phyloP scores from a whole-genome alignment of 2,113 vertebrate genomes.

The Scalopus aquaticus region DNA sequence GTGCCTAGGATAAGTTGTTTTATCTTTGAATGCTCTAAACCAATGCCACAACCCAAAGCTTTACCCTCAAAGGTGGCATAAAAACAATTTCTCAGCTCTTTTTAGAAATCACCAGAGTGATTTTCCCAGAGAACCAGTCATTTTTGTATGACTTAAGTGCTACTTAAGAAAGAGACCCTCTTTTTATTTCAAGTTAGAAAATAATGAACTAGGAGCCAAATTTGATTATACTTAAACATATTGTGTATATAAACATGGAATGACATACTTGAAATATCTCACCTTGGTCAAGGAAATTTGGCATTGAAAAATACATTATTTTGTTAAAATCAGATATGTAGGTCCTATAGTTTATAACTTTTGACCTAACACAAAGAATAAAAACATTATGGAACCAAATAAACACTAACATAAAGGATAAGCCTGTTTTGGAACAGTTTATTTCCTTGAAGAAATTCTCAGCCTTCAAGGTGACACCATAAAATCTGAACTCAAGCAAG shows the following conservation, averaged over 20 bases:
- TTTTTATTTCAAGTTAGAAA: slow-evolving; percentile 54
- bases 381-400: slow-evolving; percentile 23
- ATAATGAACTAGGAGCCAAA: not conserved
- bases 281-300: slow-evolving; percentile 6
- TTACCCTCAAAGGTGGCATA: not conserved
- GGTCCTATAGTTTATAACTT: not conserved
- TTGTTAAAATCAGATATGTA: slow-evolving; percentile 21
- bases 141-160: not conserved
- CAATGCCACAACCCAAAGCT: not conserved
- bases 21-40: not conserved
- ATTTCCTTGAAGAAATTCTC: slow-evolving; percentile 34
- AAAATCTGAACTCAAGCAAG: not conserved
- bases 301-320: slow-evolving; percentile 9
- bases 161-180: slow-evolving; percentile 10
- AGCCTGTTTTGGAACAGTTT: slow-evolving; percentile 27
- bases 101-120: not conserved
- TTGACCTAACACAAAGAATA: slow-evolving; percentile 36
- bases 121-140: not conserved
- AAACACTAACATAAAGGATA: not conserved
- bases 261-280: not conserved
- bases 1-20: not conserved
- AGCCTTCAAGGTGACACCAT: not conserved
- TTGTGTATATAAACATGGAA: not conserved
- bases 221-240: not conserved
- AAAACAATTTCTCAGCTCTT: not conserved